A percentile compares a stretch with the other conserved stretches of the same genome.
Conservation (phyloP, 2,797 vertebrate species). For the Sciurus carolinensis region DNA sequence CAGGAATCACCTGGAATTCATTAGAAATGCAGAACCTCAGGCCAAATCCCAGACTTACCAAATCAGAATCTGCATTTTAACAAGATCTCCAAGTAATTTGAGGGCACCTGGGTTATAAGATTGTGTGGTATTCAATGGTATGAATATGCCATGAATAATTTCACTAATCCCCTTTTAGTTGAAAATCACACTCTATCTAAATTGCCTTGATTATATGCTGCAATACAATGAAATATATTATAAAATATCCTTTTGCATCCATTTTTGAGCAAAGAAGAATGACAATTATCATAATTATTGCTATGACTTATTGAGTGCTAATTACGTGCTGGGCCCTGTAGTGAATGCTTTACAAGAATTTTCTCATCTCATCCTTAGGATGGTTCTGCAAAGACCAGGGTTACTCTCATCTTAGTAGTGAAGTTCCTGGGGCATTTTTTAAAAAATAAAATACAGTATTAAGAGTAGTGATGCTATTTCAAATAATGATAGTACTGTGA, state of each 20-base stretch:
- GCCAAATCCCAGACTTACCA: background rate
- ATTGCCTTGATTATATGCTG: background rate
- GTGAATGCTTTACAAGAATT: background rate
- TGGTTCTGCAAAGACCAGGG: background rate
- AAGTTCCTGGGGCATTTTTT: background rate
- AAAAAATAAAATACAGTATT: background rate
- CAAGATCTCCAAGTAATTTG: background rate
- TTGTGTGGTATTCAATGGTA: accelerated
- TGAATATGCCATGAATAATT: background rate
- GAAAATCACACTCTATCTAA: background rate
- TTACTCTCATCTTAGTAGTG: background rate
- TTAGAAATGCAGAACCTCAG: background rate
- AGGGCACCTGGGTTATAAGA: background rate
- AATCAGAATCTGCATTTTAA: background rate
- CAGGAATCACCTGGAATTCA: background rate
- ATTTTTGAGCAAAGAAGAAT: background rate
- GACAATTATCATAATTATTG: background rate
- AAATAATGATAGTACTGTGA: background rate
- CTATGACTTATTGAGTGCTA: background rate
- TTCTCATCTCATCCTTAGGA: background rate
- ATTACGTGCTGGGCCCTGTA: background rate
- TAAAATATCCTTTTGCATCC: background rate
- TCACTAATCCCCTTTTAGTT: background rate
- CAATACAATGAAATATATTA: background rate
- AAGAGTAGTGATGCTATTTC: background rate